These are phyloP conservation scores for Cephus sareptanus DNA, from an alignment of 2,888 invertebrate species.

Conservation along the genomic window DNA sequence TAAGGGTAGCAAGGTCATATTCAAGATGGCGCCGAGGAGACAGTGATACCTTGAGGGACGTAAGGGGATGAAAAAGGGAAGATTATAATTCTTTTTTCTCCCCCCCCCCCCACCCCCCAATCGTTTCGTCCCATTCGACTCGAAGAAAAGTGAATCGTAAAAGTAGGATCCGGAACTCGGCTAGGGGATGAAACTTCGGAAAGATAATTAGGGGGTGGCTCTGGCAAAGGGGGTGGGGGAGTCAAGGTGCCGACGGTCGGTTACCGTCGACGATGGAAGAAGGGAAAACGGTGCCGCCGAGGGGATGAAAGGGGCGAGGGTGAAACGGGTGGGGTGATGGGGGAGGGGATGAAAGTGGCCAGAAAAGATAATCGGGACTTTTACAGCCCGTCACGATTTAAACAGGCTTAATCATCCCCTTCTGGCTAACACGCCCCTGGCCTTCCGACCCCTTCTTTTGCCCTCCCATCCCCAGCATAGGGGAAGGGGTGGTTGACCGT, in stretches of 20 bases:
- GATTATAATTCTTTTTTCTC: not conserved
- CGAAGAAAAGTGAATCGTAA: not conserved
- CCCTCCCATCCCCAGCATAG: too few relatives aligned
- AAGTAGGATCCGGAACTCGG: not conserved
- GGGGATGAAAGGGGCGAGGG: not conserved
- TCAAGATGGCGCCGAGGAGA: not conserved
- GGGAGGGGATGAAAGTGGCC: not conserved
- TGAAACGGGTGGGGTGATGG: not conserved
- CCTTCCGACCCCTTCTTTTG: not conserved
- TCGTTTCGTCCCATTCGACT: not conserved
- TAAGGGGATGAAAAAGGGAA: not conserved
- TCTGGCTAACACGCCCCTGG: not conserved
- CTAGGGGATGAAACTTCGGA: constrained; percentile 14
- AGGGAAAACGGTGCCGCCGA: not conserved
- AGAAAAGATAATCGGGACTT: constrained; percentile 15
- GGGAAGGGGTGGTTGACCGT: not conserved
- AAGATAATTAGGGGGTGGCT: constrained; percentile 22
- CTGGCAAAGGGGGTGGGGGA: not conserved
- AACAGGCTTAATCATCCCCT: constrained; percentile 4
- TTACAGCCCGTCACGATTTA: constrained; percentile 11
- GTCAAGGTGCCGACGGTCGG: constrained; percentile 17
- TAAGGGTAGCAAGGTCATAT: not conserved
- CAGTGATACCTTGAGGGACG: not conserved
- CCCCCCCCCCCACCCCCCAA: not conserved
- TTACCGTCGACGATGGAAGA: constrained; percentile 10